Evolutionary conservation across 2,113 vertebrate genomes (phyloP).

Genomic region (Leptocoma aspasia): DNA sequence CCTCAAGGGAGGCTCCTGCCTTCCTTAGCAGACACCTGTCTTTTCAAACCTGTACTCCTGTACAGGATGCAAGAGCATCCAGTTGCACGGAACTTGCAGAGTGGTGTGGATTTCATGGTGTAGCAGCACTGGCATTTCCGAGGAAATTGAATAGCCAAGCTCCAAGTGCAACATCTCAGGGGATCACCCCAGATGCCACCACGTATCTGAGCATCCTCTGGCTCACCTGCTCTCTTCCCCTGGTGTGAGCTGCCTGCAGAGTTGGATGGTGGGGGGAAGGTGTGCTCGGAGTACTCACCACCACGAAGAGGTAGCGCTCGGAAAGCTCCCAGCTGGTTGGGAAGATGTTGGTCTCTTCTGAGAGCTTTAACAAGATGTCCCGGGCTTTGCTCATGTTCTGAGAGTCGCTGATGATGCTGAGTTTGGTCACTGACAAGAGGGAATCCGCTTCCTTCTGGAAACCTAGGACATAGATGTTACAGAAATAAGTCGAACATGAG

Average conservation of each 20-base stretch:
- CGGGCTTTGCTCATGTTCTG: constrained; percentile 78
- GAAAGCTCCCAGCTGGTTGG: constrained; percentile 77
- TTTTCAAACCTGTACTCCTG: accelerated
- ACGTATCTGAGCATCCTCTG: not conserved
- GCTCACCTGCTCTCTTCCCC: not conserved
- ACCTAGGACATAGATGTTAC: constrained; percentile 66
- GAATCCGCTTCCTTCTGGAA: constrained; percentile 89
- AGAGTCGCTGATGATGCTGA: constrained; percentile 76
- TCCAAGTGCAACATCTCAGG: not conserved
- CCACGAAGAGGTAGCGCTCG: constrained; percentile 83
- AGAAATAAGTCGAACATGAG: not conserved
- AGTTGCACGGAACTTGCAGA: accelerated
- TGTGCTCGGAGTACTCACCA: constrained; percentile 70
- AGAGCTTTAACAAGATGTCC: constrained; percentile 80
- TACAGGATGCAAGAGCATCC: not conserved
- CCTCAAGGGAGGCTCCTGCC: no score
- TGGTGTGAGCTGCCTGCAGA: not conserved
- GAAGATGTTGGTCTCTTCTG: constrained; percentile 86
- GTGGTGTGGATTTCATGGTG: not conserved
- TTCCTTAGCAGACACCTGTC: no score
- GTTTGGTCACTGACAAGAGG: constrained; percentile 83
- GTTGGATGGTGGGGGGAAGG: accelerated
- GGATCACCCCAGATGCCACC: not conserved
- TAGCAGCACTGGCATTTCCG: not conserved
- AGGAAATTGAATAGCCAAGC: not conserved